Percentiles rank a stretch among this genome's conserved stretches.
Evolutionary conservation across 2,113 vertebrate species (phyloP).

Genomic region (Climacteris rufus): DNA sequence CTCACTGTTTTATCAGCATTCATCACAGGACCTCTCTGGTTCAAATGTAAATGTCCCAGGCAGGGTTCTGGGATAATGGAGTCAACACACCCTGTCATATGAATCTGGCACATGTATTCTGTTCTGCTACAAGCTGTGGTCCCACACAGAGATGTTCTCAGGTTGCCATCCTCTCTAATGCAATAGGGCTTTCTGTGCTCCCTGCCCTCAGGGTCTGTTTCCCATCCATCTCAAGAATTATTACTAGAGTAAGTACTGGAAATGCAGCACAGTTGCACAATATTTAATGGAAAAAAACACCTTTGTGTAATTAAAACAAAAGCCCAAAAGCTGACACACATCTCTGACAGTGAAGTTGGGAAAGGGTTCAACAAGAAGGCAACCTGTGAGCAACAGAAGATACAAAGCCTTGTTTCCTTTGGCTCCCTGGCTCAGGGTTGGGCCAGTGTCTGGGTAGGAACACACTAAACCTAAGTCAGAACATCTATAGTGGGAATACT

Average conservation of each 20-base stretch:
- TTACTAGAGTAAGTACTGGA: neutral
- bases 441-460: neutral
- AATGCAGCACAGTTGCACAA: neutral
- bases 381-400: neutral
- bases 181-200: neutral
- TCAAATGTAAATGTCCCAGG: neutral
- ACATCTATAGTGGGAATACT: neutral
- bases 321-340: rapidly evolving
- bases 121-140: neutral
- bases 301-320: neutral
- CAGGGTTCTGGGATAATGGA: neutral
- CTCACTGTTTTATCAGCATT: neutral
- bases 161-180: neutral
- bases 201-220: neutral
- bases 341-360: neutral
- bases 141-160: neutral
- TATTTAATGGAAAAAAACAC: neutral
- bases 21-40: neutral
- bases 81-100: rapidly evolving
- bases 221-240: neutral
- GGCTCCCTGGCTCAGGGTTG: conserved; percentile 9
- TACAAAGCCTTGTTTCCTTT: conserved; percentile 34
- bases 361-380: neutral
- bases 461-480: neutral
- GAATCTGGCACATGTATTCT: neutral